phyloP scores from a whole-genome alignment of 2,888 invertebrate genomes.

The Rutpela maculata region DNA sequence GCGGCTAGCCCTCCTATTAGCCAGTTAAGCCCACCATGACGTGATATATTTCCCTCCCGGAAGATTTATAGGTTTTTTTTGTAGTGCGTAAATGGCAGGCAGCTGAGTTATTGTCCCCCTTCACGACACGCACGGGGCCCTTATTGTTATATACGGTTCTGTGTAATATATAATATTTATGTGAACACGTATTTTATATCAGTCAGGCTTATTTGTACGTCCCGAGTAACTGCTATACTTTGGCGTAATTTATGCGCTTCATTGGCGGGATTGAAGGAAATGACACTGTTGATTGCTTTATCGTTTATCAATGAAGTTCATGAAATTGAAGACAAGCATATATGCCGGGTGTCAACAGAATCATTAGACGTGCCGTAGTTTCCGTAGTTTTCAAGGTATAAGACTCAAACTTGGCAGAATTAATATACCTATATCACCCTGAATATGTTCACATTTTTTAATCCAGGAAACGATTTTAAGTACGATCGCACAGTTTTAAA shows the following conservation, averaged over 20 bases:
- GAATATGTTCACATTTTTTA: no score
- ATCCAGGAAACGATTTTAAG: no score
- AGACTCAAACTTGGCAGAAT: no score
- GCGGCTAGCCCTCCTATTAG: constrained; percentile 23
- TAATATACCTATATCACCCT: no score
- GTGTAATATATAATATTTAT: background rate
- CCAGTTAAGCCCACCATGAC: constrained; percentile 5
- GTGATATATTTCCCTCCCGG: constrained; percentile 27
- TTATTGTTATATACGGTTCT: background rate
- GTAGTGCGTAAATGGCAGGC: constrained; percentile 20
- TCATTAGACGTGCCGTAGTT: no score
- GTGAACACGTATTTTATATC: background rate
- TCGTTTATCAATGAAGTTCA: background rate
- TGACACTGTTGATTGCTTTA: background rate
- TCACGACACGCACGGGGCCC: constrained; percentile 7
- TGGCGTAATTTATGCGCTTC: background rate
- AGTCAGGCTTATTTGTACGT: background rate
- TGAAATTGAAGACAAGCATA: background rate
- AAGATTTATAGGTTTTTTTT: constrained; percentile 40
- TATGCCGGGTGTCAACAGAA: no score
- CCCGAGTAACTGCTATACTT: background rate
- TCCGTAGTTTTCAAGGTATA: no score
- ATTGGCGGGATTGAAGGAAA: background rate
- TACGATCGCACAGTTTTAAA: no score
- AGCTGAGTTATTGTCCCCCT: constrained; percentile 36